These are phyloP conservation scores for Acipenser ruthenus DNA, from an alignment of 2,797 vertebrate genomes.

Conservation along the genomic window DNA sequence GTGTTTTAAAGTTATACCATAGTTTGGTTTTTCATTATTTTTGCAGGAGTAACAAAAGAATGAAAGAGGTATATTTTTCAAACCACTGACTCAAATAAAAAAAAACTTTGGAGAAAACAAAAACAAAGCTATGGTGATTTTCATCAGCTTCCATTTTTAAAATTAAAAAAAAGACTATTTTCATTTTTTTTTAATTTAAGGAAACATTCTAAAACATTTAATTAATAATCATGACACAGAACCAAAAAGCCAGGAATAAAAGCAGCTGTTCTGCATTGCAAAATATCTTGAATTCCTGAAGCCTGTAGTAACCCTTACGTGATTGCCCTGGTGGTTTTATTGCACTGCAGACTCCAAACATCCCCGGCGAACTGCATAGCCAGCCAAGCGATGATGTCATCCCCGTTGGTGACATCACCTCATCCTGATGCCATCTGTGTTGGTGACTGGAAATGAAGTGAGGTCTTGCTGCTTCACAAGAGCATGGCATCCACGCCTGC, in stretches of 20 bases:
- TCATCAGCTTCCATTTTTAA: too few species aligned
- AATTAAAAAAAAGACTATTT: background rate
- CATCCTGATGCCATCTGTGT: background rate
- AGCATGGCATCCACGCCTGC: background rate
- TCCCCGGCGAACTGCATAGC: background rate
- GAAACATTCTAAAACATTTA: background rate
- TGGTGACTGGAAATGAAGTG: background rate
- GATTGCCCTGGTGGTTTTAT: background rate
- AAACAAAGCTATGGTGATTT: background rate
- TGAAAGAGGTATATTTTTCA: background rate
- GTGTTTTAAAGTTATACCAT: background rate
- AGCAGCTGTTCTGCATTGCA: background rate
- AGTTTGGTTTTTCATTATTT: background rate
- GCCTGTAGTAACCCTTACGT: background rate
- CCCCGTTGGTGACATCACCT: background rate
- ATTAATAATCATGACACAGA: background rate
- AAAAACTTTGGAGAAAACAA: background rate
- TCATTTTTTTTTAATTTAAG: background rate
- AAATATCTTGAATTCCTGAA: background rate
- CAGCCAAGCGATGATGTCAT: background rate
- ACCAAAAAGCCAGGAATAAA: background rate
- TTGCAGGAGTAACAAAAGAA: too few species aligned
- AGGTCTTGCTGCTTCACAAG: background rate
- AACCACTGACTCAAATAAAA: background rate
- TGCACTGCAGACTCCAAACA: background rate